Evolutionary conservation across 35 echinoderm and acorn worm species (phyloP).

Genomic region (Ophiothrix spiculata): DNA sequence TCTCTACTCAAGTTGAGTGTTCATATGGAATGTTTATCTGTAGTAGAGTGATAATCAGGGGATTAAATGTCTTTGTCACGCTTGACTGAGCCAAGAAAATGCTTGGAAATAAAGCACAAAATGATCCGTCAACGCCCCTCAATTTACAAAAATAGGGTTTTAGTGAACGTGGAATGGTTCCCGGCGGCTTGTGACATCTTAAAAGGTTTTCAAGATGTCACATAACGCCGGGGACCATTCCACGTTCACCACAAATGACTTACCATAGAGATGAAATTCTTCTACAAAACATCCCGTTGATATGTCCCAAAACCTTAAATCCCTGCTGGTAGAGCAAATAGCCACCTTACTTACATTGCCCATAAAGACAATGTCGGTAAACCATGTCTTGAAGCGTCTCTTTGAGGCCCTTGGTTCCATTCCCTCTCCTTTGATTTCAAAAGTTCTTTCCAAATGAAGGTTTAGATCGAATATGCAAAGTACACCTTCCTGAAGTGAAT

Average conservation of each 20-base stretch:
- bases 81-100: no score
- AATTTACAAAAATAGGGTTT: no score
- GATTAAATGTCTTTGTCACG: no score
- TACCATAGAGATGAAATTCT: slow-evolving; percentile 91
- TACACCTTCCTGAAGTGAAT: slow-evolving; percentile 55
- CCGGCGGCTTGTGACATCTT: no score
- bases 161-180: no score
- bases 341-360: slow-evolving; percentile 67
- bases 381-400: slow-evolving; percentile 88
- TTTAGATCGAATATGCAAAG: slow-evolving; percentile 69
- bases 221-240: no score
- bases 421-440: slow-evolving; percentile 47
- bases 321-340: slow-evolving; percentile 71
- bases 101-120: no score
- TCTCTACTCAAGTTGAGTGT: no score
- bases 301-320: slow-evolving; percentile 83
- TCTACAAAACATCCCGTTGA: slow-evolving; percentile 65
- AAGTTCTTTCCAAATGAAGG: slow-evolving; percentile 60
- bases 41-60: no score
- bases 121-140: no score
- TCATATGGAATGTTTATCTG: no score
- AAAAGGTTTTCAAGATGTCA: no score
- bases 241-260: slow-evolving; percentile 6
- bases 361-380: slow-evolving; percentile 73
- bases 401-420: slow-evolving; percentile 55